Evolutionary conservation across 2,797 vertebrate genomes (phyloP).

Genomic region (Lagocephalus sceleratus): DNA sequence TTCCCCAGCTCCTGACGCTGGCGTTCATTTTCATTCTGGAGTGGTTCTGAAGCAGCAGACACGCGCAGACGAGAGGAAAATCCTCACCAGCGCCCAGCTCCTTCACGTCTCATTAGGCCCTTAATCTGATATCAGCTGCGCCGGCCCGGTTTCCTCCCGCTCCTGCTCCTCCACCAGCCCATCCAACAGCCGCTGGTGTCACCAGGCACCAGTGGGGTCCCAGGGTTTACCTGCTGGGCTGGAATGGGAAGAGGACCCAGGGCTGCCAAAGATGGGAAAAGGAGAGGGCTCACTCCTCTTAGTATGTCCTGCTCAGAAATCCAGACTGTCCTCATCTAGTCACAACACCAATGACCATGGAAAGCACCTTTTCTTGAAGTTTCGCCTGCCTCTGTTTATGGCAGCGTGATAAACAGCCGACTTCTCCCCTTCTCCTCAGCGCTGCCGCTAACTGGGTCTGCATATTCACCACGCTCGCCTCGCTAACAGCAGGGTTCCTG

Average conservation of each 20-base stretch:
- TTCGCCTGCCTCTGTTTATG: no score
- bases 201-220: conserved; percentile 8
- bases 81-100: conserved; percentile 13
- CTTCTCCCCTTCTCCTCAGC: background rate
- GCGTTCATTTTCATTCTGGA: no score
- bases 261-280: no score
- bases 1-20: background rate
- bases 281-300: no score
- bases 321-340: no score
- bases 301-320: no score
- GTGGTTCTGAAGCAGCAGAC: no score
- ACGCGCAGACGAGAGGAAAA: conserved; percentile 10
- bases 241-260: conserved; percentile 2
- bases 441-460: background rate
- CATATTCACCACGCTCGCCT: background rate
- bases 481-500: background rate
- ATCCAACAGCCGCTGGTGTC: conserved; percentile 19
- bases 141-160: conserved; percentile 24
- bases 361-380: no score
- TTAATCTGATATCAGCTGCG: conserved; percentile 45
- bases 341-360: no score
- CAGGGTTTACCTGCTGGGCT: no score
- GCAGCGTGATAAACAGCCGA: no score
- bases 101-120: conserved; percentile 57
- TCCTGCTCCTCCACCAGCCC: conserved; percentile 2